Percentiles rank a stretch among this genome's conserved stretches.
phyloP scores from a whole-genome alignment of 2,888 invertebrate species.

The Ectemnius lituratus region DNA sequence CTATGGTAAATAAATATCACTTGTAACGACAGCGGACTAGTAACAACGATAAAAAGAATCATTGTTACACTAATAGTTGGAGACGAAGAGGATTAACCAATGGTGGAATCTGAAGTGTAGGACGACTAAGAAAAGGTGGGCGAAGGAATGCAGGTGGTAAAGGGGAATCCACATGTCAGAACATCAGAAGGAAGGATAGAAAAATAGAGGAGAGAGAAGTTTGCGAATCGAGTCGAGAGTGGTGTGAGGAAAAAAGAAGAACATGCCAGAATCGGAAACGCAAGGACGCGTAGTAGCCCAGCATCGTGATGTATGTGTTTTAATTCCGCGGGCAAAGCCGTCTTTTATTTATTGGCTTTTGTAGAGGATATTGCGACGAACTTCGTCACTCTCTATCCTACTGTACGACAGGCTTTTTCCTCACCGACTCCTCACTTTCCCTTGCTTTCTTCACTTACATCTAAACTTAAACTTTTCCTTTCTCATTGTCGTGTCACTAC shows the following conservation, averaged over 20 bases:
- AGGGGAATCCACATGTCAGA: too few species aligned
- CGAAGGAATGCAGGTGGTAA: too few species aligned
- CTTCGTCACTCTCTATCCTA: slow-evolving; percentile 61
- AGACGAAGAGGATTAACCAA: too few species aligned
- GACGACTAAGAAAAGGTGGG: too few species aligned
- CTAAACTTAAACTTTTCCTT: background rate
- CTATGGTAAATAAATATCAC: too few species aligned
- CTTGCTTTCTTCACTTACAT: background rate
- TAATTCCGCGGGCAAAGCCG: slow-evolving; percentile 69
- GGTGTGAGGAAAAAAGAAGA: slow-evolving; percentile 19
- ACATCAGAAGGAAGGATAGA: slow-evolving; percentile 6
- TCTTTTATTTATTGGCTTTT: slow-evolving; percentile 74
- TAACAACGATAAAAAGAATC: too few species aligned
- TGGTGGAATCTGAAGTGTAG: too few species aligned
- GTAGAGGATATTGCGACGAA: slow-evolving; percentile 72
- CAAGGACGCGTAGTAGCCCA: slow-evolving; percentile 56
- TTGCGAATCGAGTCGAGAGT: slow-evolving; percentile 5
- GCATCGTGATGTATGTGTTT: slow-evolving; percentile 72
- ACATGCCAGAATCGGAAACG: slow-evolving; percentile 55
- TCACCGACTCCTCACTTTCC: slow-evolving; percentile 1
- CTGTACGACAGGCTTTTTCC: background rate
- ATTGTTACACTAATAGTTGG: too few species aligned
- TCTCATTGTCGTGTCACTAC: background rate
- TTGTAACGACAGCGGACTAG: too few species aligned
- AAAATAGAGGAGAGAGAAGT: slow-evolving; percentile 25